A percentile compares a stretch with the other conserved stretches of the same genome.
These are phyloP conservation scores for Megaceryle maxima DNA, from an alignment of 2,113 vertebrate species.

Conservation along the genomic window DNA sequence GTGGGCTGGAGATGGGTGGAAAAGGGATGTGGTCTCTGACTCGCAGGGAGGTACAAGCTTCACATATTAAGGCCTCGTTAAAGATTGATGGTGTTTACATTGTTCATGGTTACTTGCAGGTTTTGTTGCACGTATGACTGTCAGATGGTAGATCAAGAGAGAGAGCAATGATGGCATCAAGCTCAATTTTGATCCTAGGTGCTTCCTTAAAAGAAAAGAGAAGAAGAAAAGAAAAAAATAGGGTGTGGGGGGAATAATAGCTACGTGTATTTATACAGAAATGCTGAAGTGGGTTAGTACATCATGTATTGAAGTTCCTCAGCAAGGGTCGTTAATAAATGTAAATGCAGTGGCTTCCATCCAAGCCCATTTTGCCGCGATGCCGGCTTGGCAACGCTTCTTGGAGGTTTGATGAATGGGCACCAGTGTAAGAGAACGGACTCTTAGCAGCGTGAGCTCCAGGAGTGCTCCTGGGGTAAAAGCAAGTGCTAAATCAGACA, in stretches of 20 bases:
- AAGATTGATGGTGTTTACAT: conserved; percentile 33
- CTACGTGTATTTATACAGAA: background rate
- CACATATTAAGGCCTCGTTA: conserved; percentile 1
- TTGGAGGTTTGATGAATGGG: background rate
- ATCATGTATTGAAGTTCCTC: background rate
- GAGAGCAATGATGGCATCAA: background rate
- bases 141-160: background rate
- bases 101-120: background rate
- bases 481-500: background rate
- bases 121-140: conserved; percentile 9
- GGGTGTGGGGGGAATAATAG: fast-evolving
- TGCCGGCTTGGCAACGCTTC: background rate
- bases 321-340: background rate
- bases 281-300: background rate
- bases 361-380: background rate
- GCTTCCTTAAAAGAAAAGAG: background rate
- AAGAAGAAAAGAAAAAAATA: background rate
- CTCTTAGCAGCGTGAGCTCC: background rate
- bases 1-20: background rate
- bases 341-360: background rate
- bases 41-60: background rate
- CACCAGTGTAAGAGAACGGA: background rate
- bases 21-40: background rate
- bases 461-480: background rate
- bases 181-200: background rate